Percentiles rank a stretch among this genome's conserved stretches.
These are phyloP conservation scores for Coleophora deauratella DNA, from an alignment of 2,888 invertebrate species.

Conservation along the genomic window DNA sequence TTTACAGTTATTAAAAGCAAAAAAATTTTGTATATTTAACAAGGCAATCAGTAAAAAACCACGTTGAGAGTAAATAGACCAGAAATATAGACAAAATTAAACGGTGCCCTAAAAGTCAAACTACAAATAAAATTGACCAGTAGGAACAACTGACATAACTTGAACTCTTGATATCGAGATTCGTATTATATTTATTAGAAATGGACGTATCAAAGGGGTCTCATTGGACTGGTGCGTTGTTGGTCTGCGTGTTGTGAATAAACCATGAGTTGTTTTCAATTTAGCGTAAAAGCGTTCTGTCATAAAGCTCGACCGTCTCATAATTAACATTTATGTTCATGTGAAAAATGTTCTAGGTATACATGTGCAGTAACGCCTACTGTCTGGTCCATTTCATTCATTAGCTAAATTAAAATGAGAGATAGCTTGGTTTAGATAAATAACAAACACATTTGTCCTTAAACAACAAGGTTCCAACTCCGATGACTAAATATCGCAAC, in stretches of 20 bases:
- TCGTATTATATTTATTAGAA: too few relatives aligned
- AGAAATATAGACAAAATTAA: constrained; percentile 40
- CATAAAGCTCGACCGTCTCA: constrained; percentile 52
- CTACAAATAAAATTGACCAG: constrained; percentile 23
- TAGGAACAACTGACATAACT: constrained; percentile 27
- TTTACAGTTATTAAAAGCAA: too few relatives aligned
- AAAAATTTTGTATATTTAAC: too few relatives aligned
- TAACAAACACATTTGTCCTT: too few relatives aligned
- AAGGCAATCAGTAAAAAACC: background rate
- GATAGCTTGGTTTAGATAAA: too few relatives aligned
- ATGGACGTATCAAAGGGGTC: constrained; percentile 23
- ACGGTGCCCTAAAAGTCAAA: constrained; percentile 27
- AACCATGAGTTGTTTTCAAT: constrained; percentile 72
- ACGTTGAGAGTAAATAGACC: constrained; percentile 38
- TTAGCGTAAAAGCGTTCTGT: constrained; percentile 67
- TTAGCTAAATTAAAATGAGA: background rate
- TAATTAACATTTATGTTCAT: constrained; percentile 58
- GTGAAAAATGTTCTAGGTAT: constrained; percentile 31
- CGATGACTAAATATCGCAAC: too few relatives aligned
- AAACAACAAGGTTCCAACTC: too few relatives aligned
- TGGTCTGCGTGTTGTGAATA: constrained; percentile 55
- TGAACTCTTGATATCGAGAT: constrained; percentile 23
- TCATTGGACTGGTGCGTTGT: constrained; percentile 36
- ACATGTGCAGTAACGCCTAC: constrained; percentile 27
- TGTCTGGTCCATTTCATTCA: constrained; percentile 16